Percentiles rank a stretch among this genome's conserved stretches.
Evolutionary conservation across 1,140 invertebrate species (phyloP).

Genomic region (Choristoneura fumiferana): DNA sequence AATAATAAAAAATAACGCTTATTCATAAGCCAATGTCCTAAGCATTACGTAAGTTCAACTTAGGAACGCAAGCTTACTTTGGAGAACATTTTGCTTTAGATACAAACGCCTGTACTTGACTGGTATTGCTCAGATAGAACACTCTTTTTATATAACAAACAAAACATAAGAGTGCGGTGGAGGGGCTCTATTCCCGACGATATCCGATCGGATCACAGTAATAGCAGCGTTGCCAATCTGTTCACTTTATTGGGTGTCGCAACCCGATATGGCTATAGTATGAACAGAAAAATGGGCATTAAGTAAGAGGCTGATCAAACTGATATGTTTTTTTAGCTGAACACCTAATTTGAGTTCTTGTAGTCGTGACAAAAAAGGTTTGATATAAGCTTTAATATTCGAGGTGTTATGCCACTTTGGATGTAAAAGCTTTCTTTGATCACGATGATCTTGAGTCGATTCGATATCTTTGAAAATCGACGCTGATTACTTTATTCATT

Average conservation of each 20-base stretch:
- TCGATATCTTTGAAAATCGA: no score
- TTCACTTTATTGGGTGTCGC: conserved; percentile 66
- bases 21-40: conserved; percentile 23
- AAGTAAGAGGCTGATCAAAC: conserved; percentile 48
- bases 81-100: conserved; percentile 64
- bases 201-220: conserved; percentile 72
- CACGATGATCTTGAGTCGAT: no score
- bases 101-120: conserved; percentile 61
- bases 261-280: conserved; percentile 61
- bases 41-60: conserved; percentile 27
- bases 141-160: conserved; percentile 76
- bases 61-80: conserved; percentile 53
- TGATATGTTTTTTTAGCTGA: conserved; percentile 36
- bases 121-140: conserved; percentile 60
- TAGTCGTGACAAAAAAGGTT: no score
- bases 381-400: no score
- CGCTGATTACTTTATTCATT: no score
- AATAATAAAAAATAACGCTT: neutral
- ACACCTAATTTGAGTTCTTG: no score
- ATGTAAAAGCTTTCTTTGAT: no score
- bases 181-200: conserved; percentile 68
- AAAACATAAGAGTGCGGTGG: conserved; percentile 62
- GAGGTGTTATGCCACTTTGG: no score
- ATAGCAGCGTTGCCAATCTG: conserved; percentile 71
- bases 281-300: conserved; percentile 57